These are phyloP conservation scores for Sebastolobus altivelis DNA, from an alignment of 2,797 vertebrate genomes.

Conservation along the genomic window DNA sequence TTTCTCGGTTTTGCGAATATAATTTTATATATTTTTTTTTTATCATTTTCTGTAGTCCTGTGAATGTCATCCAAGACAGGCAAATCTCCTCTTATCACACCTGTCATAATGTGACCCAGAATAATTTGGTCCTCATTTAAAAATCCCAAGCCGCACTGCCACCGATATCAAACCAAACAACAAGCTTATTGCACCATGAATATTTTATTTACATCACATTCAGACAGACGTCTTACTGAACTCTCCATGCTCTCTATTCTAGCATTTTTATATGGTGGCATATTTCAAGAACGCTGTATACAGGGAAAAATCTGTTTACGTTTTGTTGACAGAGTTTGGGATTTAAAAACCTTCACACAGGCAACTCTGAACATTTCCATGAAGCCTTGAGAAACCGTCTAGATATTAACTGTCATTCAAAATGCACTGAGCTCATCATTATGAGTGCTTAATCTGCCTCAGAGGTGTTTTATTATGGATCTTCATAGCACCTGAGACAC, in stretches of 20 bases:
- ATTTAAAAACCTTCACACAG: not conserved
- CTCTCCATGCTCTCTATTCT: not conserved
- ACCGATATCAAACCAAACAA: slow-evolving; percentile 13
- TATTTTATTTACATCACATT: slow-evolving; percentile 3
- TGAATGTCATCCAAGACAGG: not conserved
- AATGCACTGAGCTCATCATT: slow-evolving; percentile 1
- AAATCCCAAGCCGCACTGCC: not conserved
- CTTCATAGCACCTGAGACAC: not conserved
- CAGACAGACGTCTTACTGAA: not conserved
- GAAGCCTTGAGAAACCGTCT: not conserved
- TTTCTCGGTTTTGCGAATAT: not conserved
- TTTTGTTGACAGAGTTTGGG: no score
- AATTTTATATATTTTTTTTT: not conserved
- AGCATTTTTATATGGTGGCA: not conserved
- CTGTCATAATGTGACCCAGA: slow-evolving; percentile 2
- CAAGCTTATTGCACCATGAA: not conserved
- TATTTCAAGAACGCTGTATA: not conserved
- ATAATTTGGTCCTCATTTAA: slow-evolving; percentile 12
- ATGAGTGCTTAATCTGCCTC: not conserved
- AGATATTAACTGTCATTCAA: not conserved
- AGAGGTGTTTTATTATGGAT: not conserved
- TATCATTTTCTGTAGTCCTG: not conserved
- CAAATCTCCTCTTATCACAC: not conserved
- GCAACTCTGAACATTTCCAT: slow-evolving; percentile 2
- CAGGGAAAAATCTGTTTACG: no score